These are phyloP conservation scores for Kuschelorhynchus macadamiae DNA, from an alignment of 2,888 invertebrate species.

Conservation along the genomic window DNA sequence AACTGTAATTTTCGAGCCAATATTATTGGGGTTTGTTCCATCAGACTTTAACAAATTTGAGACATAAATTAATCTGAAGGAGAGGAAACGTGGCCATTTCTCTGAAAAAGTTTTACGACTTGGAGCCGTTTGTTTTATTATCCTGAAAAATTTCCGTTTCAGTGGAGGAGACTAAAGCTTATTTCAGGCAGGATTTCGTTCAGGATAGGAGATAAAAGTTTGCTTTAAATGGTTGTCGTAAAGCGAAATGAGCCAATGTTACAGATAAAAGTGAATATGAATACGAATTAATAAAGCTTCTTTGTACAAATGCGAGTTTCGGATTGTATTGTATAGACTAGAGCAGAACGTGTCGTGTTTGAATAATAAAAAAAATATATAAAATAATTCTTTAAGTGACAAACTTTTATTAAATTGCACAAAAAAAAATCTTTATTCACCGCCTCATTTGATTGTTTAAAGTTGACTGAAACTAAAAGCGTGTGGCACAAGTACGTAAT, in stretches of 20 bases:
- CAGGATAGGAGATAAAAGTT: not conserved
- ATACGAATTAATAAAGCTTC: no score
- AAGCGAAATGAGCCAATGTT: constrained; percentile 1
- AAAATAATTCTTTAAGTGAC: no score
- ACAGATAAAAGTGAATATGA: not conserved
- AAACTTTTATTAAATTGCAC: no score
- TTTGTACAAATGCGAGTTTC: no score
- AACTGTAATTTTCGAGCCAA: constrained; percentile 28
- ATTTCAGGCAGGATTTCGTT: constrained; percentile 1
- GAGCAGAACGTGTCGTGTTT: no score
- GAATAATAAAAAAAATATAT: no score
- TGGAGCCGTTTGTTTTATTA: constrained; percentile 38
- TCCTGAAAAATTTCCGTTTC: constrained; percentile 36
- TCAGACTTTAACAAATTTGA: constrained; percentile 35
- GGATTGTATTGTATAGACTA: no score
- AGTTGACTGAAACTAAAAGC: no score
- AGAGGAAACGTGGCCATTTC: constrained; percentile 34
- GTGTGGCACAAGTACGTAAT: no score
- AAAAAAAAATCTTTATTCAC: no score
- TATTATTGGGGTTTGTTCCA: constrained; percentile 21
- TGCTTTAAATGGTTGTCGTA: not conserved
- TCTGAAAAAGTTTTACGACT: constrained; percentile 31
- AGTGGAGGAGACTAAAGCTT: constrained; percentile 9
- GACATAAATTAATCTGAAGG: constrained; percentile 40
- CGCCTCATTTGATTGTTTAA: no score